These are phyloP conservation scores for Pteria penguin DNA, from an alignment of 2,888 invertebrate genomes.

Conservation along the genomic window DNA sequence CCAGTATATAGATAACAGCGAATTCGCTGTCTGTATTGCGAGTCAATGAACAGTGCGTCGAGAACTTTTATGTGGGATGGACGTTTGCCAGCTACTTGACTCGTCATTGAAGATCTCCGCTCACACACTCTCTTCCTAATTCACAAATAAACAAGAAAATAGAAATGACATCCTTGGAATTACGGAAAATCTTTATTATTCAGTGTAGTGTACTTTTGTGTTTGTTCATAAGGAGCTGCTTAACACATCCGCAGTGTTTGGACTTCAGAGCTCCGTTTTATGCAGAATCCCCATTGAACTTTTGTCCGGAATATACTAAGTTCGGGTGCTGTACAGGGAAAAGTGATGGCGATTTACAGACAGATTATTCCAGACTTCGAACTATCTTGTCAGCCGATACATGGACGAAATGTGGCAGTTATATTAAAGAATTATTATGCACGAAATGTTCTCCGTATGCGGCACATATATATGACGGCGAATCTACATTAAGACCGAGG, in stretches of 20 bases:
- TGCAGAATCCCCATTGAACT: slow-evolving; percentile 48
- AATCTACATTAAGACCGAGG: slow-evolving; percentile 55
- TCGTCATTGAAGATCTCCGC: no score
- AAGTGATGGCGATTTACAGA: slow-evolving; percentile 55
- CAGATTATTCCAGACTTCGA: slow-evolving; percentile 51
- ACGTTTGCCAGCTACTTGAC: no score
- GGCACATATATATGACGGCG: slow-evolving; percentile 75
- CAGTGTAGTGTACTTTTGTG: no score
- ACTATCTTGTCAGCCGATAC: slow-evolving; percentile 31
- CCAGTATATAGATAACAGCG: no score
- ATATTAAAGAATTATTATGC: slow-evolving; percentile 68
- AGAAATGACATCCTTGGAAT: no score
- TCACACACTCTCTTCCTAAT: no score
- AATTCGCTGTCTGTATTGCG: no score
- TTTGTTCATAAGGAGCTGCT: no score
- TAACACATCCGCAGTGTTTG: slow-evolving; percentile 76
- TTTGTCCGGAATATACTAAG: slow-evolving; percentile 69
- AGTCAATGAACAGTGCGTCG: no score
- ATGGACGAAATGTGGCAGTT: slow-evolving; percentile 58
- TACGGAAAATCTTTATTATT: no score
- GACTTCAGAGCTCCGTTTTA: slow-evolving; percentile 74
- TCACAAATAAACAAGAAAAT: no score
- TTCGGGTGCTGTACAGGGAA: slow-evolving; percentile 73
- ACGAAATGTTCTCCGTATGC: slow-evolving; percentile 77
- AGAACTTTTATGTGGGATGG: no score